Percentiles rank a stretch among this genome's conserved stretches.
Evolutionary conservation across 2,113 vertebrate genomes (phyloP).

Genomic region (sheep (Ovis aries)): ARS-UI_Ramb_v3.0 NC_056060.1:67602501-67603000

Average conservation of each 20-base stretch:
- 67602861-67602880: not conserved
- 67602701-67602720: not conserved
- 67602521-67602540: not conserved
- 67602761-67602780: not conserved
- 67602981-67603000: not conserved
- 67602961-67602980: not conserved
- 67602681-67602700: not conserved
- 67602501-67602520: not conserved
- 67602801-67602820: not conserved
- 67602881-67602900: not conserved
- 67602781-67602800: not conserved
- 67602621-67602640: not conserved
- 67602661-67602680: not conserved
- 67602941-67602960: not conserved
- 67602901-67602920: not conserved
- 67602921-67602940: not conserved
- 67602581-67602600: not conserved
- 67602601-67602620: not conserved
- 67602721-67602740: not conserved
- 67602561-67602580: not conserved
- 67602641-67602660: not conserved
- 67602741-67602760: not conserved
- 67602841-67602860: not conserved
- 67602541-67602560: not conserved
- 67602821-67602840: not conserved